Evolutionary conservation across 2,113 vertebrate genomes (phyloP), one percentile per base, ranked within the genome.

Genomic region (Ciconia stormi): DNA sequence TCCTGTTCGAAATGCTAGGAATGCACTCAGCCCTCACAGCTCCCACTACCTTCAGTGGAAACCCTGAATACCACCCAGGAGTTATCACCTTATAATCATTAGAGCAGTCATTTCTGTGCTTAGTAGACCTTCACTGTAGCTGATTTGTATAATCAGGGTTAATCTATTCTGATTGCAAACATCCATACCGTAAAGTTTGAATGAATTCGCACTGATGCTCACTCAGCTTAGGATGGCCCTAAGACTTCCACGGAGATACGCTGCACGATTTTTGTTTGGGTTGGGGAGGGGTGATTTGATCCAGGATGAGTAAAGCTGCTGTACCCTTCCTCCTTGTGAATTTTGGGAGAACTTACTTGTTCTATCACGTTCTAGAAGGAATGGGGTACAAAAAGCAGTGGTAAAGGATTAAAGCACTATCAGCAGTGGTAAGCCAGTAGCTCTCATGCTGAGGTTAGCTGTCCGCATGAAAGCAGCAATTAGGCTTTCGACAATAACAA

Each of bases 101-200:
- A 95, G 10, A 96, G 78, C 70, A 96, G 84, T 87, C 84, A 96
- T 90, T 96, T 93, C 79, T 73, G 62, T 94, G 96, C 87, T 96
- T 93, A 92, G 91, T n/a, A 95, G 92, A 89, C 86, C 92, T 95
- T 95, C 93, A 91, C 73, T 63, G 73, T 52, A 76, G 78, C 84
- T 94, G 87, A 96, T 87, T 96, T 95, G 81, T 94, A 87, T 97
- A 95, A 95, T 95, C 93, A 93, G 96, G 91, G 86, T 96, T 97
- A 95, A 95, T 89, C 73, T 91, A 69, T 46, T 87, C 89, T 94
- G 87, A 95, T 91, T 95, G 94, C 83, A 85, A 95, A 89, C 93
- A 95, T 79, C 80, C 89, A 85, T 16, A 89, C 65, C 1, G 1
- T 79, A 90, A 95, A 97, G 79, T 95, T 63, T n/a, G 59, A 92